Evolutionary conservation across 2,113 vertebrate species (phyloP).

Genomic region (Antigone vipio): DNA sequence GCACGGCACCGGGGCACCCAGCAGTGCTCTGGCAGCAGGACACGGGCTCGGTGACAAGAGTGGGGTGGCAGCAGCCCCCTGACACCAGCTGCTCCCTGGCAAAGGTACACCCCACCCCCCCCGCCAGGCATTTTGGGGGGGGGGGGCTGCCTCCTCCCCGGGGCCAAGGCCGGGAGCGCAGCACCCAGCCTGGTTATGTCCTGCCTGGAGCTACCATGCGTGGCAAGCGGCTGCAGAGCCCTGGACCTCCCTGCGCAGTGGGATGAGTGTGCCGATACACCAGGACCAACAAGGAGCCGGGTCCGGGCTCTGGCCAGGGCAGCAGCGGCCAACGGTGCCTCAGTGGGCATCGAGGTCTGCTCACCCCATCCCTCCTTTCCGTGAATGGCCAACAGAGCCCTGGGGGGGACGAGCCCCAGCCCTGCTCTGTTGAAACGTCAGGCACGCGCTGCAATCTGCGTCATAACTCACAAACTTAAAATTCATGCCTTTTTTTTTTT

Average conservation of each 20-base stretch:
- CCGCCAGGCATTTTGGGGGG: not conserved
- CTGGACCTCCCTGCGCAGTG: fast-evolving
- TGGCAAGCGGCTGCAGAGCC: not conserved
- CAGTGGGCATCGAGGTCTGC: fast-evolving
- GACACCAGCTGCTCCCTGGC: not conserved
- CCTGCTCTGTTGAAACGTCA: fast-evolving
- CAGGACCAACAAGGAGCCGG: fast-evolving
- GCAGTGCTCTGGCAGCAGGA: not conserved
- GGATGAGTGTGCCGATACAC: fast-evolving
- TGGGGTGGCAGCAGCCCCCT: not conserved
- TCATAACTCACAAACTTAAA: not conserved
- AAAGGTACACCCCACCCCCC: no score
- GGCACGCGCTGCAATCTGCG: fast-evolving
- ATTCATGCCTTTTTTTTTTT: not conserved
- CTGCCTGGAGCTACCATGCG: fast-evolving
- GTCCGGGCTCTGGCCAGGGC: fast-evolving
- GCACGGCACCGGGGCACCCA: fast-evolving
- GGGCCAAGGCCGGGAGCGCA: fast-evolving
- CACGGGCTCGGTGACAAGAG: no score
- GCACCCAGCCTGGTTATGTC: not conserved
- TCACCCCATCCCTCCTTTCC: not conserved
- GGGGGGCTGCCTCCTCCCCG: no score
- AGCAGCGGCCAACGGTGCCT: fast-evolving
- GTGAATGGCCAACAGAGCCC: fast-evolving
- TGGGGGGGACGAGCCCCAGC: not conserved